Evolutionary conservation across 2,888 invertebrate species (phyloP).

Genomic region (Agriopis leucophaearia): DNA sequence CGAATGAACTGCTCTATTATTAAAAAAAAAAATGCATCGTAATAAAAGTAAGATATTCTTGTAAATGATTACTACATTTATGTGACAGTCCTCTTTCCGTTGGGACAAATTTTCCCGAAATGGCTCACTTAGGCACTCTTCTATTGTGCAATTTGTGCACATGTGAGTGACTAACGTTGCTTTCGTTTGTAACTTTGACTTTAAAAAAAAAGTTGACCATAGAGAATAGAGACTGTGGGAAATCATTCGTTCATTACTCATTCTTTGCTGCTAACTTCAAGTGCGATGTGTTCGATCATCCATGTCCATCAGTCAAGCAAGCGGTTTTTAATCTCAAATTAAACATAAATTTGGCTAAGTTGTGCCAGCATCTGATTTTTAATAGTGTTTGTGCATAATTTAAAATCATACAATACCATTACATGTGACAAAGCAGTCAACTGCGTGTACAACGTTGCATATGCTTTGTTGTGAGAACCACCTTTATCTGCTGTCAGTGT

Average conservation of each 20-base stretch:
- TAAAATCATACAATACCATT: conserved; percentile 57
- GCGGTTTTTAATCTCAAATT: conserved; percentile 78
- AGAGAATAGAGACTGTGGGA: neutral
- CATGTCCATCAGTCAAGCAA: conserved; percentile 75
- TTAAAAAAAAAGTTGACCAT: neutral
- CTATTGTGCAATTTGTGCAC: neutral
- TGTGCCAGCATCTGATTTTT: conserved; percentile 72
- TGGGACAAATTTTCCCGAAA: too few species aligned
- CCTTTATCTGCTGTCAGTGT: conserved; percentile 85
- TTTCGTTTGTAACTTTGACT: neutral
- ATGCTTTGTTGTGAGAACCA: conserved; percentile 87
- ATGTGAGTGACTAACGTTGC: neutral
- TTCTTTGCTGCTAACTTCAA: conserved; percentile 73
- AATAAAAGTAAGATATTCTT: too few species aligned
- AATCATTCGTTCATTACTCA: conserved; percentile 19
- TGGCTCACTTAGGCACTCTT: too few species aligned
- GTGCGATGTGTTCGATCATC: conserved; percentile 80
- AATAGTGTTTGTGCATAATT: conserved; percentile 63
- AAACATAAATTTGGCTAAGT: conserved; percentile 70
- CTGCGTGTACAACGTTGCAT: conserved; percentile 81
- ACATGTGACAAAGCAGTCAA: conserved; percentile 61
- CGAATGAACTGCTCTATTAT: too few species aligned
- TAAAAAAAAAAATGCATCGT: too few species aligned
- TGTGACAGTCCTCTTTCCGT: too few species aligned
- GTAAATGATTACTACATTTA: too few species aligned